Conservation (phyloP, 2,888 invertebrate genomes). For the Miltochrista miniata region DNA sequence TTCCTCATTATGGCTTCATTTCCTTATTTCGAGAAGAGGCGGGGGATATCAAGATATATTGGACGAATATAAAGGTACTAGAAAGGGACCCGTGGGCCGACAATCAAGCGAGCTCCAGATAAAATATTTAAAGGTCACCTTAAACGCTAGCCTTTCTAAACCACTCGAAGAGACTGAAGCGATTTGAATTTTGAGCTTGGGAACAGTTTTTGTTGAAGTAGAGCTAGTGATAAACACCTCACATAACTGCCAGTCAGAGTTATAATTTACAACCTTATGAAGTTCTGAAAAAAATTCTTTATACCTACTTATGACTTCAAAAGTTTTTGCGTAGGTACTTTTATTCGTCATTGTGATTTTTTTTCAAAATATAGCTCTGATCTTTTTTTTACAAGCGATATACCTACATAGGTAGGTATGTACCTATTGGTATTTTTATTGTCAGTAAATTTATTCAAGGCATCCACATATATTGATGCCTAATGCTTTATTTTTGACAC, state of each 20-base stretch:
- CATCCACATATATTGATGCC: too few species aligned
- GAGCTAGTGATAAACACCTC: slow-evolving; percentile 23
- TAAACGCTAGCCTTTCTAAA: slow-evolving; percentile 55
- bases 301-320: neutral
- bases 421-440: too few species aligned
- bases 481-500: neutral
- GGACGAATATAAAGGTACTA: slow-evolving; percentile 64
- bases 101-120: slow-evolving; percentile 78
- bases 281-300: neutral
- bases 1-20: slow-evolving; percentile 51
- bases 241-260: neutral
- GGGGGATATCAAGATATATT: slow-evolving; percentile 55
- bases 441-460: too few species aligned
- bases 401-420: too few species aligned
- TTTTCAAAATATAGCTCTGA: too few species aligned
- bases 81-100: slow-evolving; percentile 69
- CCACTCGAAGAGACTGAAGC: slow-evolving; percentile 57
- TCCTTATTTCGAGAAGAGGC: slow-evolving; percentile 49
- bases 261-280: neutral
- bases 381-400: too few species aligned
- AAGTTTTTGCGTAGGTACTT: neutral
- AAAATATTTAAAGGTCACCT: slow-evolving; percentile 80
- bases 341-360: too few species aligned
- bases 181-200: slow-evolving; percentile 66
- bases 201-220: slow-evolving; percentile 41